Percentiles rank a stretch among this genome's conserved stretches.
Evolutionary conservation across 2,113 vertebrate genomes (phyloP).

Genomic region (Diphyllodes magnificus): DNA sequence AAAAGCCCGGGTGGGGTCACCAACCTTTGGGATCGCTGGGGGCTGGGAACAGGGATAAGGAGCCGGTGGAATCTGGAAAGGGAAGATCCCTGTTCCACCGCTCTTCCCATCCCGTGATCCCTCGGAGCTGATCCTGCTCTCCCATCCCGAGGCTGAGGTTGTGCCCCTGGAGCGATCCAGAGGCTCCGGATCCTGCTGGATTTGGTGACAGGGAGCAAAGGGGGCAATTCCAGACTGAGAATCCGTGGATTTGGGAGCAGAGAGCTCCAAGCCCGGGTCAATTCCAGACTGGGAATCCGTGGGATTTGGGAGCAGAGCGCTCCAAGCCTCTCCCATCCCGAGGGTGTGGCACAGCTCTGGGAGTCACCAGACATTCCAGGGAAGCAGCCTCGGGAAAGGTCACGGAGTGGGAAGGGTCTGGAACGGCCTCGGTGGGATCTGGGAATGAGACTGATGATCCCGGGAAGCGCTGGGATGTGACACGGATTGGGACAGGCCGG

Average conservation of each 20-base stretch:
- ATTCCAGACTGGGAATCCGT: neutral
- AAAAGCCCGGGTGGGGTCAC: neutral
- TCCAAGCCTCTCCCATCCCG: neutral
- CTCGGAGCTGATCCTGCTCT: fast-evolving
- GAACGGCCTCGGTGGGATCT: neutral
- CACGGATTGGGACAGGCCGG: fast-evolving
- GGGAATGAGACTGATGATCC: neutral
- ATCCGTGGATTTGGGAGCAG: neutral
- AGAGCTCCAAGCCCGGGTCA: neutral
- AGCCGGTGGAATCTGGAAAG: neutral
- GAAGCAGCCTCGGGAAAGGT: neutral
- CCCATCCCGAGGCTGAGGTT: fast-evolving
- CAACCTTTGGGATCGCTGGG: neutral
- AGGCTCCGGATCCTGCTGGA: neutral
- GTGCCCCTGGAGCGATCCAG: neutral
- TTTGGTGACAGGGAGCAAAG: neutral
- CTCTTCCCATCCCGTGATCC: fast-evolving
- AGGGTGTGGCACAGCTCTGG: neutral
- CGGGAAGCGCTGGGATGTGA: neutral
- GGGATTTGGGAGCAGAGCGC: neutral
- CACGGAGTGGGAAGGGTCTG: neutral
- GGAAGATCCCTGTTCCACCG: neutral
- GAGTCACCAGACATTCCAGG: neutral
- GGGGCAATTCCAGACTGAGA: neutral
- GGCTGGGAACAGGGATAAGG: neutral